Evolutionary conservation across 37 sponge, comb jelly and placozoan genomes (phyloP).

Genomic region (Bolinopsis microptera): DNA sequence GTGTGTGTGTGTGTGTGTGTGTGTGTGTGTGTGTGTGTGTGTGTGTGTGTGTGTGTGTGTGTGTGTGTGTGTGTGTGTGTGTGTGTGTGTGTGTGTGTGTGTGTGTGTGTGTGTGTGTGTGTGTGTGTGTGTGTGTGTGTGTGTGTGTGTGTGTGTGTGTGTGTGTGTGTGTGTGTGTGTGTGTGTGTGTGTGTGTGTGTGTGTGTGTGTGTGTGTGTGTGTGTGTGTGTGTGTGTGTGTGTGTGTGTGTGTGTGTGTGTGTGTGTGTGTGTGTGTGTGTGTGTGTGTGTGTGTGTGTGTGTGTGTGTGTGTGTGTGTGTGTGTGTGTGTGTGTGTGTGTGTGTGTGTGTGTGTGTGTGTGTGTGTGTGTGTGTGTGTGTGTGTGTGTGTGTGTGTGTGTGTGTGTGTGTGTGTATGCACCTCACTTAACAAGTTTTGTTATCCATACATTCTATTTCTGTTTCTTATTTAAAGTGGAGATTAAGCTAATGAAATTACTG

Average conservation of each 20-base stretch:
- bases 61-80: slow-evolving; percentile 69
- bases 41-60: slow-evolving; percentile 71
- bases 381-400: slow-evolving; percentile 71
- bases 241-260: slow-evolving; percentile 66
- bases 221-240: slow-evolving; percentile 69
- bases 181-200: slow-evolving; percentile 68
- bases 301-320: slow-evolving; percentile 70
- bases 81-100: slow-evolving; percentile 68
- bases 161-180: slow-evolving; percentile 71
- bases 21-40: slow-evolving; percentile 72
- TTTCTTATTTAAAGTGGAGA: too few relatives aligned
- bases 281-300: slow-evolving; percentile 53
- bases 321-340: slow-evolving; percentile 71
- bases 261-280: slow-evolving; percentile 69
- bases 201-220: slow-evolving; percentile 70
- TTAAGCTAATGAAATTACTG: too few relatives aligned
- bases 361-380: slow-evolving; percentile 71
- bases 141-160: slow-evolving; percentile 71
- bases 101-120: slow-evolving; percentile 67
- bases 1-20: slow-evolving; percentile 70
- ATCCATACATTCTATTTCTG: too few relatives aligned
- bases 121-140: slow-evolving; percentile 67
- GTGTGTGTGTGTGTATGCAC: too few relatives aligned
- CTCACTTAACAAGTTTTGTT: too few relatives aligned
- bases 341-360: slow-evolving; percentile 70